Conservation (phyloP, 2,797 vertebrate species). For the Merluccius polli region DNA sequence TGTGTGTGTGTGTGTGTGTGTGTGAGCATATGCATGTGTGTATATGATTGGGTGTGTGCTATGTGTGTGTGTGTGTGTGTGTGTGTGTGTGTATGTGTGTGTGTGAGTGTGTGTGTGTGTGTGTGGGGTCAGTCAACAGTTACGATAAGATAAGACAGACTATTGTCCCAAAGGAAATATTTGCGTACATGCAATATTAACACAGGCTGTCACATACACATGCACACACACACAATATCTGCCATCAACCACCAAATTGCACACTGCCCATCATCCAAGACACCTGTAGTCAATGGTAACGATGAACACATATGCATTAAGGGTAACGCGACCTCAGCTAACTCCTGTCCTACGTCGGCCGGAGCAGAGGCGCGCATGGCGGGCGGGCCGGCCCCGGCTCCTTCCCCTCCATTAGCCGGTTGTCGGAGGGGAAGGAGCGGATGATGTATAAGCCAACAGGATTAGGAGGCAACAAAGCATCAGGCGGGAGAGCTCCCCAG, state of each 20-base stretch:
- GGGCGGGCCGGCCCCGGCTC: constrained; percentile 40
- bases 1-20: background rate
- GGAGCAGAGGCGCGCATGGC: constrained; percentile 41
- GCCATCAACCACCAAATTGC: too few species aligned
- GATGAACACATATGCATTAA: too few species aligned
- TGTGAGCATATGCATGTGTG: constrained; percentile 25
- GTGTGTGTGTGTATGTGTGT: constrained; percentile 27
- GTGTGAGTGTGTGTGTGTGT: background rate
- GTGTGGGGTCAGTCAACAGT: constrained; percentile 12
- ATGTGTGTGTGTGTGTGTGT: constrained; percentile 16
- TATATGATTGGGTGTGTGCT: constrained; percentile 14
- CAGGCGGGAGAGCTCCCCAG: constrained; percentile 63
- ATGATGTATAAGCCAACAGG: constrained; percentile 67
- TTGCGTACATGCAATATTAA: too few species aligned
- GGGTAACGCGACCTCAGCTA: too few species aligned
- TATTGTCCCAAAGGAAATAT: too few species aligned
- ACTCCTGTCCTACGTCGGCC: constrained; percentile 56
- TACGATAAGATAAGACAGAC: too few species aligned
- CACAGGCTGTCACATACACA: too few species aligned
- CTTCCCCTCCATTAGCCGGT: constrained; percentile 62
- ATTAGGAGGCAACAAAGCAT: constrained; percentile 74
- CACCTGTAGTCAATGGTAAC: too few species aligned
- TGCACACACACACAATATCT: too few species aligned
- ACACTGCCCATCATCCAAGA: too few species aligned
- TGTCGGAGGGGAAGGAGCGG: constrained; percentile 63